A percentile compares a stretch with the other conserved stretches of the same genome.
Evolutionary conservation across 1,140 invertebrate genomes (phyloP).

Genomic region (Marisa cornuarietis): DNA sequence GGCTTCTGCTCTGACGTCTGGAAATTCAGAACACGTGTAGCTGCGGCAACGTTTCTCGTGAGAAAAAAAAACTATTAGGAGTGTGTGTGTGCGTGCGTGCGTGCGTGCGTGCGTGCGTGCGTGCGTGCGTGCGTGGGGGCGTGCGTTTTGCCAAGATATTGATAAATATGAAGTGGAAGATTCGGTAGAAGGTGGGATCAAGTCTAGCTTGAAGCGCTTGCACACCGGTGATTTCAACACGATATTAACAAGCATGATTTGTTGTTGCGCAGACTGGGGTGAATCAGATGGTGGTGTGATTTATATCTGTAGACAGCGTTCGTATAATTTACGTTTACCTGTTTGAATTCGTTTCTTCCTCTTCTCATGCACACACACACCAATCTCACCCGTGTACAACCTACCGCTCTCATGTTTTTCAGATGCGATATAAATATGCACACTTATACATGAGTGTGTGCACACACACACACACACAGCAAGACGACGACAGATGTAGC

Average conservation of each 20-base stretch:
- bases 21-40: constrained; percentile 6
- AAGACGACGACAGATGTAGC: too few relatives aligned
- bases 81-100: neutral
- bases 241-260: neutral
- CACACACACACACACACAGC: too few relatives aligned
- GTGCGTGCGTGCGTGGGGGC: neutral
- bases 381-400: too few relatives aligned
- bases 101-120: neutral
- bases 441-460: too few relatives aligned
- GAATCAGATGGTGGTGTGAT: too few relatives aligned
- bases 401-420: too few relatives aligned
- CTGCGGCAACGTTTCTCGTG: neutral
- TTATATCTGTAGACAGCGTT: too few relatives aligned
- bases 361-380: too few relatives aligned
- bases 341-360: too few relatives aligned
- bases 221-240: neutral
- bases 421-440: too few relatives aligned
- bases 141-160: neutral
- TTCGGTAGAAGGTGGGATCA: too few relatives aligned
- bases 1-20: neutral
- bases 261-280: neutral
- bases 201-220: neutral
- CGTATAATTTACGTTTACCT: too few relatives aligned
- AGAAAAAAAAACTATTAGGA: neutral
- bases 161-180: neutral